These are phyloP conservation scores for Eurystomus gularis DNA, from an alignment of 2,113 vertebrate species.

Conservation along the genomic window DNA sequence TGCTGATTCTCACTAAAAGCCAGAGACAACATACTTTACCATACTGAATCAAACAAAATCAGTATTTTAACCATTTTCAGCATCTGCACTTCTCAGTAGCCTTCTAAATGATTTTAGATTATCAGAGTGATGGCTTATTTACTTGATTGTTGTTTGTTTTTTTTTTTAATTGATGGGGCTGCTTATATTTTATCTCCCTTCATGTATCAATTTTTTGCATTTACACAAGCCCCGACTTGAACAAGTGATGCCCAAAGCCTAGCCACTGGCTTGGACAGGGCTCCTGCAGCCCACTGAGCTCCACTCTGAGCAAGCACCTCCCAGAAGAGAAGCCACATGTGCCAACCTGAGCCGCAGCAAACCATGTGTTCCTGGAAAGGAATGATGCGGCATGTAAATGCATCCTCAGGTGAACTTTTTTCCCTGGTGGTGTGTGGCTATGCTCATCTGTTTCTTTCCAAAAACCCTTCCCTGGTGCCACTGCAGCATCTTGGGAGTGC, in stretches of 20 bases:
- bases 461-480: not conserved
- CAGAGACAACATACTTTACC: not conserved
- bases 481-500: not conserved
- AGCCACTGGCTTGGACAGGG: not conserved
- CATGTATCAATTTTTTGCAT: not conserved
- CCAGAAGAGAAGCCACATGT: not conserved
- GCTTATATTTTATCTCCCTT: not conserved
- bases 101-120: not conserved
- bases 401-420: not conserved
- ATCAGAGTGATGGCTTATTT: not conserved
- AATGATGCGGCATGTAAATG: not conserved
- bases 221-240: not conserved
- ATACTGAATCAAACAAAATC: not conserved
- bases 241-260: not conserved
- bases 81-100: not conserved
- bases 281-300: not conserved
- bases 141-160: not conserved
- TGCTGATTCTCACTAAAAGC: not conserved
- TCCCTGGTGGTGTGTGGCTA: not conserved
- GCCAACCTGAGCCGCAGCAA: not conserved
- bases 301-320: accelerated
- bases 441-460: not conserved
- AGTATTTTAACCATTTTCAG: not conserved
- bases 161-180: not conserved
- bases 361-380: not conserved